Evolutionary conservation across 2,797 vertebrate species (phyloP).

Genomic region (Paramormyrops hopkinsi): DNA sequence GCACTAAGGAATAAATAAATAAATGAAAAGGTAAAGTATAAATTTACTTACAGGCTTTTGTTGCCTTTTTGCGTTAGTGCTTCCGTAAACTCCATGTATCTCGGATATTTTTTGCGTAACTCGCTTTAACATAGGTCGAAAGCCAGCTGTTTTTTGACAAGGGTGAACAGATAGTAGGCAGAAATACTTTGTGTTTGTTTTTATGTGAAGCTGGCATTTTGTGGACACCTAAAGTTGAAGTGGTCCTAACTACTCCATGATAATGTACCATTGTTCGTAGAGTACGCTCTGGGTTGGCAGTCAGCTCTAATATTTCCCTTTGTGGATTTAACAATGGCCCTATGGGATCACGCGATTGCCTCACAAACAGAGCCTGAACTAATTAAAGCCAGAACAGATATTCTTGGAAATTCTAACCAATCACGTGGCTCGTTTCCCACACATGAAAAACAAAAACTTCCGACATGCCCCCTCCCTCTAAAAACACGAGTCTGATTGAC

Average conservation of each 20-base stretch:
- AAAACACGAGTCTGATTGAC: background rate
- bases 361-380: slow-evolving; percentile 27
- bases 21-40: background rate
- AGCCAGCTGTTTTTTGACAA: background rate
- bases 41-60: background rate
- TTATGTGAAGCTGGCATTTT: background rate
- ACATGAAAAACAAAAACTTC: slow-evolving; percentile 3
- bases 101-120: background rate
- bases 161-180: background rate
- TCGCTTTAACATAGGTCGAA: background rate
- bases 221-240: background rate
- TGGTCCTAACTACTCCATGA: background rate
- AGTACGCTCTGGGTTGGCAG: slow-evolving; percentile 36
- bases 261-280: slow-evolving; percentile 29
- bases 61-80: background rate
- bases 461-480: background rate
- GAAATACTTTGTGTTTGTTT: background rate
- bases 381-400: slow-evolving; percentile 24
- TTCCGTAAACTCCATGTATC: background rate
- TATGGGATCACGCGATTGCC: slow-evolving; percentile 19
- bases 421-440: background rate
- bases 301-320: background rate
- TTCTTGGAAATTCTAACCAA: slow-evolving; percentile 37
- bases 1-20: background rate
- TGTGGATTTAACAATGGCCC: slow-evolving; percentile 20